phyloP scores from a whole-genome alignment of 2,888 invertebrate species.

The Heliconius ismenius region DNA sequence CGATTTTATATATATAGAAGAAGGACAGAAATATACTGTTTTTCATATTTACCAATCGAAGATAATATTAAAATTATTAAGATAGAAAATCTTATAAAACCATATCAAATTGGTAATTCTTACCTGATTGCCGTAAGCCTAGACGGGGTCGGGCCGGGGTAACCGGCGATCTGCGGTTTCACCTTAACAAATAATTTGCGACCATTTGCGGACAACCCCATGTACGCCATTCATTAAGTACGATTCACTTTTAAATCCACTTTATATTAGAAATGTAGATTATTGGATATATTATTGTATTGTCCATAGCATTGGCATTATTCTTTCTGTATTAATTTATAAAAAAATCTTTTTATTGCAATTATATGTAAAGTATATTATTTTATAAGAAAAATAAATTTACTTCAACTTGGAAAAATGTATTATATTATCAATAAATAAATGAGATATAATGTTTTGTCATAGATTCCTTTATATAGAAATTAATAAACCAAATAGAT shows the following conservation, averaged over 20 bases:
- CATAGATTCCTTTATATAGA: too few relatives aligned
- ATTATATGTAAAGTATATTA: too few relatives aligned
- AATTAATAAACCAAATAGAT: too few relatives aligned
- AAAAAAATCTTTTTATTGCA: not conserved
- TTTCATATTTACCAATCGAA: too few relatives aligned
- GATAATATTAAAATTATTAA: too few relatives aligned
- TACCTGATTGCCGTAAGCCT: not conserved
- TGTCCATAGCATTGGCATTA: not conserved
- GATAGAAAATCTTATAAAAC: not conserved
- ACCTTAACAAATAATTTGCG: conserved; percentile 35
- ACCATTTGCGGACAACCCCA: conserved; percentile 32
- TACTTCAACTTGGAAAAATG: too few relatives aligned
- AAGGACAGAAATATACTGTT: too few relatives aligned
- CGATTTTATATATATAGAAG: too few relatives aligned
- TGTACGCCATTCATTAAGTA: not conserved
- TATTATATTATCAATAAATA: too few relatives aligned
- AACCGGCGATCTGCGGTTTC: conserved; percentile 34
- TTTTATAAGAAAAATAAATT: too few relatives aligned
- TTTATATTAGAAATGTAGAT: not conserved
- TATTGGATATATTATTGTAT: not conserved
- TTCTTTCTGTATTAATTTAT: not conserved
- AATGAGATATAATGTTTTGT: too few relatives aligned
- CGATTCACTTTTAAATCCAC: not conserved
- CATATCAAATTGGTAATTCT: not conserved
- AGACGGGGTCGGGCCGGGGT: conserved; percentile 15